Base-by-base conservation (phyloP, 2,797 vertebrate species). In the Alauda arvensis region DNA sequence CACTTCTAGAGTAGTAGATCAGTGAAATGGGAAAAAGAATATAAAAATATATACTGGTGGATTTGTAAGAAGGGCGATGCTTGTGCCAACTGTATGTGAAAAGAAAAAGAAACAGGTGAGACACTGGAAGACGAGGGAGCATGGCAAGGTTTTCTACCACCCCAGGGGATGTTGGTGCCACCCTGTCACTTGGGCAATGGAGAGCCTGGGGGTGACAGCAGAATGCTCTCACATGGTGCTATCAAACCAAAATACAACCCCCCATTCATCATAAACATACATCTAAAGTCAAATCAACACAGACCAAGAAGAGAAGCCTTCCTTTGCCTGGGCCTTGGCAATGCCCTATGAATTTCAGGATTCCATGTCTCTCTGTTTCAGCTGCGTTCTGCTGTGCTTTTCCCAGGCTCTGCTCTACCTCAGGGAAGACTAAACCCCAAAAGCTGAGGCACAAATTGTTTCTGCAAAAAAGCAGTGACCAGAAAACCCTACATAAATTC, bases 181-280 rank as follows among this genome's bases (percentile, higher is more conserved):
- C 12, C 9, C 6, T 14, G 5, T 4, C 11, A 37, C 7, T 1
- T 18, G 26, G 39, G 26, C 1, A 17, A 3, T 11, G 23, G 6
- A 60, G 21, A 51, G 11, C 14, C 14, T 17, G 31, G 8, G 7
- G 3, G 3, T 3, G 2, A 8, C 19, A 57, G 15, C 24, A 40
- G 34, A 40, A 12, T 13, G 6, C 3, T 49, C 5, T 10, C 9
- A 14, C 3, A 8, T 3, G 8, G 12, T 8, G 45, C 9, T 8
- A 7, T 17, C 10, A 51, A 20, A 1, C 3, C 11, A 7, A 49
- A 31, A 7, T 4, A 48, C 5, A 12, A 40, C 14, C 7, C 12
- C 0, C 1, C 12, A 39, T 9, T 14, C 14, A 42, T 6, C 10
- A 17, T 8, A 8, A n/a, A 12, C 1, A 6, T 5, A 6, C 2